Base-by-base conservation (phyloP, 2,797 vertebrate genomes). In the Nothura maculosa region DNA sequence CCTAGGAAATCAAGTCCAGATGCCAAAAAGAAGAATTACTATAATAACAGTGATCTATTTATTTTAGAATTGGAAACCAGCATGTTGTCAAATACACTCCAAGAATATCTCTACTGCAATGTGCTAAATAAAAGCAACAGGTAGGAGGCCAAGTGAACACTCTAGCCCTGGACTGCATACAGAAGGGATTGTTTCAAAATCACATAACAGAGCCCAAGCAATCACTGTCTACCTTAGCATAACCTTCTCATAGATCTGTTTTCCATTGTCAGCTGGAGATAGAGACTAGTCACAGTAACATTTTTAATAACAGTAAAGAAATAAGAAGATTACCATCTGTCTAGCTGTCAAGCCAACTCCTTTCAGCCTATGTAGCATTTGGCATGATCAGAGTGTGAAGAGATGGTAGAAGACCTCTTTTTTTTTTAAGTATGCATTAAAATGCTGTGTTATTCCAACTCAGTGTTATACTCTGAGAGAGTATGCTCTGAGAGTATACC, bases 291-390 rank as follows among this genome's bases (percentile, higher is more conserved):
- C 83, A 80, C 17, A 83, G n/a, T 52, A 67, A 79, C 67, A 73
- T 79, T 92, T 92, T 81, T 54, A 36, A 79, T 66, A 77, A 45
- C 42, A 89, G 69, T 47, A 67, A 89, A 70, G 43, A 86, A 83
- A 38, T 11, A 89, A 74, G 16, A 86, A 76, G 19, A 81, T 81
- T 89, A 94, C 45, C 5, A 0, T 81, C 54, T 57, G 48, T 48
- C 40, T 81, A 67, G 70, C 7, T 16, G 54, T 32, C 16, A 85
- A 81, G 81, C 40, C 30, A 89, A 58, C 42, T 61, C 19, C 70
- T 62, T 93, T 72, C 69, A 91, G 30, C 8, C n/a, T 48, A 2
- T 62, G 60, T 60, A 90, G 85, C 42, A 57, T 50, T 93, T 95
- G 89, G 66, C 43, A 86, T 76, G 20, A 13, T 75, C 38, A 66